Evolutionary conservation across 1,140 invertebrate species (phyloP), one percentile per base, ranked within the genome.

Genomic region (Calephelis virginiensis): DNA sequence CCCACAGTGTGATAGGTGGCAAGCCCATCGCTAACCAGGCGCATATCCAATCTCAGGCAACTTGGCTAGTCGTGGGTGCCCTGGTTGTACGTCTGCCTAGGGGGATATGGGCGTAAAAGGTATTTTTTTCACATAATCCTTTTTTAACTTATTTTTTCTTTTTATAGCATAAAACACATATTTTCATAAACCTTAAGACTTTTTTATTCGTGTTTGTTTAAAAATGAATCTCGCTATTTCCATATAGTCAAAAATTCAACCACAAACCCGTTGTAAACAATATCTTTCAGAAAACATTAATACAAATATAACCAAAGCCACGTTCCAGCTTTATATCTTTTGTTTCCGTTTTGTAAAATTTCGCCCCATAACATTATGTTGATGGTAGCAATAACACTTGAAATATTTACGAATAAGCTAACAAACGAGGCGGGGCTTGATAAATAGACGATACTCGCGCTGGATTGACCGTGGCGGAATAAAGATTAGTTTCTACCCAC

Each of bases 321-420:
- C 88, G 86, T 83, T 73, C 67, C 66, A 53, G 76, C 78, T 75
- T 81, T 87, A 87, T 86, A 85, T 89, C 82, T 88, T 78, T 86
- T 82, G 82, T 86, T 86, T 90, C 84, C 88, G 87, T 88, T 85
- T 86, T 88, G 81, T 83, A 90, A 89, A 90, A 88, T 84, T 86
- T 82, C 77, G 38, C 83, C 86, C 86, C 85, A 89, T 89, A 90
- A 86, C 86, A 90, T 90, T 89, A 90, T 90, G 85, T 86, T 90
- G 85, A 90, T 88, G 77, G 80, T 71, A 73, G 88, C 83, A 86
- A 89, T 89, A 90, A 88, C 81, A 78, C 64, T 79, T 89, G 85
- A 85, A 90, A 90, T 89, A 90, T 90, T 89, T 89, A 88, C 85
- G 84, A 86, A 90, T 86, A 87, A 85, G 79, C 80, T 80, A 81